A percentile compares a stretch with the other conserved stretches of the same genome.
These are phyloP conservation scores for Panthera leo DNA, from an alignment of 2,113 vertebrate species.

Conservation along the genomic window DNA sequence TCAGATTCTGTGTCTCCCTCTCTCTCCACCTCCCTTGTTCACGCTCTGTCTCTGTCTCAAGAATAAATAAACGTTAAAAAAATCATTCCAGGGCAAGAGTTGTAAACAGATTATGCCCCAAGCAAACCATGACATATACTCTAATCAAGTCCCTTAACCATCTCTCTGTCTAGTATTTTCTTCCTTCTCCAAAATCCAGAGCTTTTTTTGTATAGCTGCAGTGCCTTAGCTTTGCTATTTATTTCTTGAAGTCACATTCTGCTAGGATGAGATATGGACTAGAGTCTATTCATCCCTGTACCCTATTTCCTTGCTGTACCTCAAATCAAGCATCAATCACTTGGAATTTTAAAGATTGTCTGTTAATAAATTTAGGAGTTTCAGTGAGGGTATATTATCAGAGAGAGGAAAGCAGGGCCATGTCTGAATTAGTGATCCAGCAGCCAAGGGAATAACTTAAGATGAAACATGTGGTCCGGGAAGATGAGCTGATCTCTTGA, in stretches of 20 bases:
- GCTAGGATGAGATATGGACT: neutral
- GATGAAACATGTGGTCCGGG: neutral
- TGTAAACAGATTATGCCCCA: neutral
- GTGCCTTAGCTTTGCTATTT: neutral
- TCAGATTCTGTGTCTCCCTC: no score
- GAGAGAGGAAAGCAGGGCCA: neutral
- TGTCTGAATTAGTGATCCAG: neutral
- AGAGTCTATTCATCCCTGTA: neutral
- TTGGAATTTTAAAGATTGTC: neutral
- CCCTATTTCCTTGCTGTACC: neutral
- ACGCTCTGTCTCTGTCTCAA: no score
- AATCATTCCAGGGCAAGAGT: neutral
- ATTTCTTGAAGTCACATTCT: neutral
- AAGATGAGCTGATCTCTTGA: neutral
- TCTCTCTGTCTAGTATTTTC: neutral
- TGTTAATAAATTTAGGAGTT: neutral
- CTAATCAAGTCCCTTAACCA: neutral
- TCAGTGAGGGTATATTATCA: neutral
- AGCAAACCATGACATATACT: neutral
- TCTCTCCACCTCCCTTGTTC: no score
- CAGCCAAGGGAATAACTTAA: neutral
- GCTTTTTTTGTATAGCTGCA: neutral
- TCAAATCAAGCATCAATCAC: neutral
- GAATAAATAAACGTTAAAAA: no score
- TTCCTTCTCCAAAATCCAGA: neutral